A percentile compares a stretch with the other conserved stretches of the same genome.
Evolutionary conservation across 2,113 vertebrate species (phyloP).

Genomic region (Xiphorhynchus elegans): DNA sequence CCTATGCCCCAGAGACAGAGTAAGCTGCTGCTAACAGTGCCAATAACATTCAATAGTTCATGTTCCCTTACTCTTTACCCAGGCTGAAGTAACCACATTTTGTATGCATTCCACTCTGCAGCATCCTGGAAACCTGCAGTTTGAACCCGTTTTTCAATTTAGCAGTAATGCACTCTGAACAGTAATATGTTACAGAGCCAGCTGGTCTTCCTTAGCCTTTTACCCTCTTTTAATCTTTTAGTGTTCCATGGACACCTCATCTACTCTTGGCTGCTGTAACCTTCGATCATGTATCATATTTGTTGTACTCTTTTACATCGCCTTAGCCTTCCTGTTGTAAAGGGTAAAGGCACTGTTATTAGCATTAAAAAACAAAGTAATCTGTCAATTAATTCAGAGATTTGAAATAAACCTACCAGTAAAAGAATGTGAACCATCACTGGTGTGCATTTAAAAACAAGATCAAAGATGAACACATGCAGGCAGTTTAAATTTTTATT

Average conservation of each 20-base stretch:
- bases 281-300: background rate
- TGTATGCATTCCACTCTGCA: background rate
- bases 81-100: background rate
- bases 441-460: background rate
- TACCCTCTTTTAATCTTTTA: slow-evolving; percentile 36
- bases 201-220: slow-evolving; percentile 35
- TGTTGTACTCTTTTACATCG: background rate
- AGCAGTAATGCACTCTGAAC: background rate
- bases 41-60: background rate
- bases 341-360: background rate
- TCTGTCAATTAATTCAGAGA: background rate
- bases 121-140: background rate
- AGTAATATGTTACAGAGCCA: background rate
- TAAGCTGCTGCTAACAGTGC: background rate
- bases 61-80: background rate
- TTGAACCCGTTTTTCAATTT: slow-evolving; percentile 37
- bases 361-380: background rate
- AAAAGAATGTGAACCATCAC: background rate
- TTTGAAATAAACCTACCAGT: background rate
- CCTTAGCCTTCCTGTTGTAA: background rate
- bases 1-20: background rate
- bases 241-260: background rate
- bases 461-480: background rate
- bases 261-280: background rate
- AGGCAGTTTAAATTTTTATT: background rate